phyloP scores from a whole-genome alignment of 2,113 vertebrate genomes.

The Upupa epops region DNA sequence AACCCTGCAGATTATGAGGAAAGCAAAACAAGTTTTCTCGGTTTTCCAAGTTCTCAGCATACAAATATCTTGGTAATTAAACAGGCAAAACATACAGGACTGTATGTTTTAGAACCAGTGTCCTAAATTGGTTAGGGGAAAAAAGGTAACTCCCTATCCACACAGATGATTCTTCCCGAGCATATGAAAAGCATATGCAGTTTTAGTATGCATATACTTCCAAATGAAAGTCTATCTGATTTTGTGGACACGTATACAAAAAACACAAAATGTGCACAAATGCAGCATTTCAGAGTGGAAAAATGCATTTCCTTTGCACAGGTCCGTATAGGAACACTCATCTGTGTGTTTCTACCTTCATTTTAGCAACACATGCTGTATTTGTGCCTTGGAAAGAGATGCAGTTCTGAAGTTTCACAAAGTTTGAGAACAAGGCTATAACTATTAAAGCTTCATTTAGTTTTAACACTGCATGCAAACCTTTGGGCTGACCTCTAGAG shows the following conservation, averaged over 20 bases:
- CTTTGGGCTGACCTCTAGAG: neutral
- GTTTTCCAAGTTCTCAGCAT: constrained; percentile 18
- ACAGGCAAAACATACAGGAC: neutral
- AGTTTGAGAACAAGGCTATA: neutral
- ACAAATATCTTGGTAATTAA: neutral
- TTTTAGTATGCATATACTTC: neutral
- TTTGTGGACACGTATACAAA: neutral
- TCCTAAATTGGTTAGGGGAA: neutral
- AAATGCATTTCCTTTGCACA: neutral
- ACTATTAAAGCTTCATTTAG: neutral
- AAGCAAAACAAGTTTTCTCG: constrained; percentile 34
- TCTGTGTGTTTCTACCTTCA: neutral
- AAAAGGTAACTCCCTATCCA: neutral
- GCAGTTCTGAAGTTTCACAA: neutral
- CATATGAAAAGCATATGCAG: neutral
- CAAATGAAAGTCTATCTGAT: neutral
- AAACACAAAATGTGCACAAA: neutral
- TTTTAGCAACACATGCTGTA: neutral
- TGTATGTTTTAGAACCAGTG: neutral
- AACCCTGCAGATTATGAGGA: constrained; percentile 11
- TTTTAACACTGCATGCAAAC: neutral
- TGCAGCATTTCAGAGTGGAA: neutral
- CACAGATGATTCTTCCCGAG: neutral
- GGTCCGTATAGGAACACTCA: neutral
- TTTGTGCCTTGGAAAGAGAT: neutral